Base-by-base conservation (phyloP, 2,113 vertebrate species). In the Vidua macroura region DNA sequence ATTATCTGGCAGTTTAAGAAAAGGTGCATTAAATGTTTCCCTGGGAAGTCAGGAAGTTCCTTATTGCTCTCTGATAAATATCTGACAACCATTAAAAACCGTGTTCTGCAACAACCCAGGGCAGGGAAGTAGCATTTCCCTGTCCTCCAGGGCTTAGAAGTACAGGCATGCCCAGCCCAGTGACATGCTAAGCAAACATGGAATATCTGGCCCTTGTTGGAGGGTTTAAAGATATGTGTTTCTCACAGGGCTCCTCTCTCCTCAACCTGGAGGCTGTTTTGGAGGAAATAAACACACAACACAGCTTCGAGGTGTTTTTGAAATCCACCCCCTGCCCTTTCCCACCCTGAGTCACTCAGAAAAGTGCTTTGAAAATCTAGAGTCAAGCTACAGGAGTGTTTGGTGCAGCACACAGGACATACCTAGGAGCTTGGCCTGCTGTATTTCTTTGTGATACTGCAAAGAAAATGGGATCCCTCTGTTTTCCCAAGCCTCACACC, bases 231-330 rank as follows among this genome's bases (percentile, higher is more conserved):
- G 7, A 33, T 2, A 18, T 0, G 0, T 10, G 11, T 35, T 62
- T 51, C 85, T 68, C 4, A 35, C 0, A 0, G 33, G 53, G 13
- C 13, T 91, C 5, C 13, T 21, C 37, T n/a, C 6, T 1, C 53
- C 31, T 43, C 19, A 58, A 46, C 28, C 25, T 18, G 16, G 25
- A 8, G 10, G 12, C 19, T 48, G 5, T 33, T 56, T 58, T 1
- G 3, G 60, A 52, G 28, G 31, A 66, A 12, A 19, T 18, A 49
- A 77, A 49, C 15, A 27, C 6, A 5, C 10, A 15, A 19, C 14
- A 27, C 9, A 46, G 41, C 21, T 74, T n/a, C 1, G 27, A 53
- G n/a, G 15, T 24, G 31, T 19, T 90, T 43, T 43, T 10, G 46
- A 24, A 87, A 48, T n/a, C 16, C 13, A 33, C 14, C 13, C 3